Evolutionary conservation across 2,797 vertebrate genomes (phyloP).

Genomic region (Masticophis lateralis): DNA sequence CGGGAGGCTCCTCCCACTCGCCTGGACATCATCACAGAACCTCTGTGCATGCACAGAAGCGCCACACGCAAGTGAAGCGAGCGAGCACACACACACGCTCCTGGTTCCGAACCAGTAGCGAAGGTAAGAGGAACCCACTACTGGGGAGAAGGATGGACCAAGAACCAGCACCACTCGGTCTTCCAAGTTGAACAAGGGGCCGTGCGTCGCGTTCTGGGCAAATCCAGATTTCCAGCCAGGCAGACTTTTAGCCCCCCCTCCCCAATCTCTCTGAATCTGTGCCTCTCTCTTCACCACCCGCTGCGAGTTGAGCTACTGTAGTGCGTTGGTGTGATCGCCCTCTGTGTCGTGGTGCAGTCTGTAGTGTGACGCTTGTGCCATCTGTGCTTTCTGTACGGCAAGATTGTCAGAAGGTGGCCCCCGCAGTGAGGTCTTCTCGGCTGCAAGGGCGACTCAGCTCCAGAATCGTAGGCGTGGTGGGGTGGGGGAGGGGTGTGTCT

Average conservation of each 20-base stretch:
- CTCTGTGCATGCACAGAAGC: too few relatives aligned
- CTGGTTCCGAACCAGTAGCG: too few relatives aligned
- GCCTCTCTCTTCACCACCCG: not conserved
- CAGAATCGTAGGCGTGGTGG: not conserved
- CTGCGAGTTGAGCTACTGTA: not conserved
- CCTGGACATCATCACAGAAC: too few relatives aligned
- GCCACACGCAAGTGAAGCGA: too few relatives aligned
- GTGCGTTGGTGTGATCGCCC: not conserved
- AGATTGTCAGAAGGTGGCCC: too few relatives aligned
- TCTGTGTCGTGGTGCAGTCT: not conserved
- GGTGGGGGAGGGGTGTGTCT: too few relatives aligned
- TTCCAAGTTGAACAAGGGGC: fast-evolving
- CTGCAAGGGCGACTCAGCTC: not conserved
- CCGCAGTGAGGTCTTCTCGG: too few relatives aligned
- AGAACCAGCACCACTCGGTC: fast-evolving
- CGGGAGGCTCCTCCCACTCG: too few relatives aligned
- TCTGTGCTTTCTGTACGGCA: not conserved
- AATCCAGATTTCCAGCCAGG: not conserved
- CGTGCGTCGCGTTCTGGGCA: not conserved
- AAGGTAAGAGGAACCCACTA: too few relatives aligned
- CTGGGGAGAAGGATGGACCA: too few relatives aligned
- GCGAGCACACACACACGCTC: too few relatives aligned
- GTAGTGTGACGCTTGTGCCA: not conserved
- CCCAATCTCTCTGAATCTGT: not conserved
- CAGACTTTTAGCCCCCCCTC: fast-evolving